Conservation (phyloP, 2,113 vertebrate genomes). For the Coregonus clupeaformis region DNA sequence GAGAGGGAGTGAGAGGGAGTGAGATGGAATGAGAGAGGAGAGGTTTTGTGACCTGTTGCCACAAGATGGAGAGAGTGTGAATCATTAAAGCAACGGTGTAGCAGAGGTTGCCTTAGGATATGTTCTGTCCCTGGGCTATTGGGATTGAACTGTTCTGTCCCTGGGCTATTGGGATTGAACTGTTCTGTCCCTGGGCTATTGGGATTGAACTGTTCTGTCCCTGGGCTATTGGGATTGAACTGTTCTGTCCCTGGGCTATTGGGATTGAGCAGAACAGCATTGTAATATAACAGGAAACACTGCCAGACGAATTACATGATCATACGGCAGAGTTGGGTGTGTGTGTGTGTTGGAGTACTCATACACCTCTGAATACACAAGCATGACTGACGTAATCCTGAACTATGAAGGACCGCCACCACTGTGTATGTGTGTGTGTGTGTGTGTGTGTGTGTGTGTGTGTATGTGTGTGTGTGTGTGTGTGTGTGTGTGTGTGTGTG, state of each 20-base stretch:
- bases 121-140: too few relatives aligned
- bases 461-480: too few relatives aligned
- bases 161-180: too few relatives aligned
- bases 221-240: slow-evolving; percentile 28
- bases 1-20: background rate
- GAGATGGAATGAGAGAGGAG: background rate
- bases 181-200: too few relatives aligned
- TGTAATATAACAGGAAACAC: slow-evolving; percentile 41
- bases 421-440: too few relatives aligned
- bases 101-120: slow-evolving; percentile 43
- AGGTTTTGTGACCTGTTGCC: too few relatives aligned
- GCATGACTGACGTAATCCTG: too few relatives aligned
- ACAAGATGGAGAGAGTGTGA: slow-evolving; percentile 7
- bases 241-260: slow-evolving; percentile 47
- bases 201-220: too few relatives aligned
- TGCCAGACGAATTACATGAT: slow-evolving; percentile 54
- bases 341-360: too few relatives aligned
- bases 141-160: background rate
- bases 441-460: too few relatives aligned
- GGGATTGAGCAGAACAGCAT: slow-evolving; percentile 47
- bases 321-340: slow-evolving; percentile 42
- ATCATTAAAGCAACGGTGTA: slow-evolving; percentile 42
- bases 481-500: background rate
- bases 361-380: too few relatives aligned
- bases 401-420: too few relatives aligned